phyloP scores from a whole-genome alignment of 2,797 vertebrate genomes.

The Avahi laniger region DNA sequence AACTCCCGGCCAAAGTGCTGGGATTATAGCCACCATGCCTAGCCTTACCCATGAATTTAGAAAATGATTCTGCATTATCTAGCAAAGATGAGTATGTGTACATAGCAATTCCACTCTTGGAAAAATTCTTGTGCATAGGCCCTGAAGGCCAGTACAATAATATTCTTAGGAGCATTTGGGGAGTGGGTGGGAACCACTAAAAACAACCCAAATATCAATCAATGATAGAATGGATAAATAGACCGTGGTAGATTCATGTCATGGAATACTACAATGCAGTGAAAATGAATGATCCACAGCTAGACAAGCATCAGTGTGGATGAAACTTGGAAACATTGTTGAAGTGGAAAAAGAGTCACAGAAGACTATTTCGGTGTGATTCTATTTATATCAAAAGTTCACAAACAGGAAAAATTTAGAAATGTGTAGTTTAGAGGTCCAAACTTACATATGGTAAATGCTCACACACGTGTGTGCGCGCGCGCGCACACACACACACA shows the following conservation, averaged over 20 bases:
- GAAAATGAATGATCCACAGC: not conserved
- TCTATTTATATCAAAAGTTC: not conserved
- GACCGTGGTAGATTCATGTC: not conserved
- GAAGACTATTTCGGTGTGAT: not conserved
- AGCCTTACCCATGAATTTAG: not conserved
- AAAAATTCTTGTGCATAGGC: not conserved
- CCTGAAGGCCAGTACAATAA: not conserved
- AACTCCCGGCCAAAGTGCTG: not conserved
- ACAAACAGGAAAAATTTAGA: not conserved
- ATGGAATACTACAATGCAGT: not conserved
- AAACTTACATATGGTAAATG: not conserved
- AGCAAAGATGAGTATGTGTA: not conserved
- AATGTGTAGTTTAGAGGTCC: not conserved
- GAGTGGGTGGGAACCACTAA: not conserved
- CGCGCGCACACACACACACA: not conserved
- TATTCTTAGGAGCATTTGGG: not conserved
- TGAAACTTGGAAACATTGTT: not conserved
- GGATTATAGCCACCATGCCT: not conserved
- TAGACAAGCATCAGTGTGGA: not conserved
- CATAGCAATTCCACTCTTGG: not conserved
- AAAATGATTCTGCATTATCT: not conserved
- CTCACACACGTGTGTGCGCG: too few relatives aligned
- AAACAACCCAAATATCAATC: not conserved
- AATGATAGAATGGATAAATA: not conserved
- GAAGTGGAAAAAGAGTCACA: not conserved